Evolutionary conservation across 1,140 invertebrate species (phyloP).

Genomic region (Samia ricini): DNA sequence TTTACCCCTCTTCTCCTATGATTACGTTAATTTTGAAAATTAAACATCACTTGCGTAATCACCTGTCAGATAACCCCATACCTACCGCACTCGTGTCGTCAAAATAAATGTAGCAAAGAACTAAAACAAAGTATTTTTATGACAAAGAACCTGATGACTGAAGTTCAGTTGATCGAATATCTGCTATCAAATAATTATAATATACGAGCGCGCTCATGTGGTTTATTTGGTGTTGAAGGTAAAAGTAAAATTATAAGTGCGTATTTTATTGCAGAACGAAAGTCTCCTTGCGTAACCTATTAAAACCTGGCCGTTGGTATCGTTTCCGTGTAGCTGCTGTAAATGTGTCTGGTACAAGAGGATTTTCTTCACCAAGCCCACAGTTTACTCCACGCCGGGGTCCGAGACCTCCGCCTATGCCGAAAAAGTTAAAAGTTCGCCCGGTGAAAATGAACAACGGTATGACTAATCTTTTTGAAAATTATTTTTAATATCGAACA

Average conservation of each 20-base stretch:
- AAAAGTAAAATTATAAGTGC: not conserved
- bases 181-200: too few species aligned
- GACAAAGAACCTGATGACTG: too few species aligned
- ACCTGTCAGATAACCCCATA: too few species aligned
- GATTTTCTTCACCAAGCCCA: constrained; percentile 81
- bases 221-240: not conserved
- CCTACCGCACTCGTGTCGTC: too few species aligned
- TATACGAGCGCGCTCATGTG: too few species aligned
- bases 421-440: constrained; percentile 80
- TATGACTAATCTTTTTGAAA: constrained; percentile 26
- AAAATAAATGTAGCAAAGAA: too few species aligned
- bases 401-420: constrained; percentile 81
- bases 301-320: constrained; percentile 87
- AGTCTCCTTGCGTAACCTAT: constrained; percentile 76
- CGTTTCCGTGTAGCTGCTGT: constrained; percentile 86
- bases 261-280: constrained; percentile 58
- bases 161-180: too few species aligned
- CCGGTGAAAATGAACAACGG: constrained; percentile 63
- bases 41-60: too few species aligned
- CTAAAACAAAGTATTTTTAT: too few species aligned
- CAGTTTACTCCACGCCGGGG: constrained; percentile 82
- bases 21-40: too few species aligned
- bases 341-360: constrained; percentile 82
- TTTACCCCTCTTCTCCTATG: too few species aligned
- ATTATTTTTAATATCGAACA: too few species aligned